These are phyloP conservation scores for Halictus quadricinctus DNA, from an alignment of 2,888 invertebrate genomes.

Conservation along the genomic window DNA sequence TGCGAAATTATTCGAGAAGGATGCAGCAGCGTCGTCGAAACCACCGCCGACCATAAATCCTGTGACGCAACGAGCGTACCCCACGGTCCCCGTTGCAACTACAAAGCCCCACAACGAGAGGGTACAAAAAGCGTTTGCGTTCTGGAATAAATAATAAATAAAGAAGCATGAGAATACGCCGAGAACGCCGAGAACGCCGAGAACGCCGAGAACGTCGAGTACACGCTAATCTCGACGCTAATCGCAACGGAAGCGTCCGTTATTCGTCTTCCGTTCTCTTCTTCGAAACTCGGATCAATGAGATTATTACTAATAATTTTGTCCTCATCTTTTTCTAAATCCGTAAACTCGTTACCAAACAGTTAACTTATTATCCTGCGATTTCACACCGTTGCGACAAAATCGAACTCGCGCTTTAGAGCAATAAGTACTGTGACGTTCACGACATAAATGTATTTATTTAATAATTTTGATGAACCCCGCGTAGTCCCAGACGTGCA, in stretches of 20 bases:
- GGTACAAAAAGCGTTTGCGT: slow-evolving; percentile 82
- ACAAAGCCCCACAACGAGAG: slow-evolving; percentile 76
- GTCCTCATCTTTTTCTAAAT: neutral
- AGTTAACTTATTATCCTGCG: neutral
- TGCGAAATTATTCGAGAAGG: slow-evolving; percentile 79
- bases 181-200: neutral
- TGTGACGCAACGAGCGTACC: slow-evolving; percentile 54
- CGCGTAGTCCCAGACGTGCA: neutral
- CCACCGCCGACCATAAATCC: slow-evolving; percentile 39
- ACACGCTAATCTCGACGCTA: neutral
- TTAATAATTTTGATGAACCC: slow-evolving; percentile 1
- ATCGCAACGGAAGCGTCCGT: neutral
- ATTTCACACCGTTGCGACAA: neutral
- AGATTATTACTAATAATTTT: slow-evolving; percentile 1
- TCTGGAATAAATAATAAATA: slow-evolving; percentile 80
- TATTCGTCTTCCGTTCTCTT: neutral
- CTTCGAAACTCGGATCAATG: neutral
- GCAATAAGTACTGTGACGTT: neutral
- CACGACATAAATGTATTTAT: neutral
- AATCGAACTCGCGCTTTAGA: neutral
- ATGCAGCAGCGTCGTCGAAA: slow-evolving; percentile 65
- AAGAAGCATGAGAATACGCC: neutral
- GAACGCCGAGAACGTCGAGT: neutral
- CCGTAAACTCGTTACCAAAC: neutral
- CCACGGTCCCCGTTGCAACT: slow-evolving; percentile 45